Base-by-base conservation (phyloP, 1,140 invertebrate genomes). In the Scaptomyza graminum region DNA sequence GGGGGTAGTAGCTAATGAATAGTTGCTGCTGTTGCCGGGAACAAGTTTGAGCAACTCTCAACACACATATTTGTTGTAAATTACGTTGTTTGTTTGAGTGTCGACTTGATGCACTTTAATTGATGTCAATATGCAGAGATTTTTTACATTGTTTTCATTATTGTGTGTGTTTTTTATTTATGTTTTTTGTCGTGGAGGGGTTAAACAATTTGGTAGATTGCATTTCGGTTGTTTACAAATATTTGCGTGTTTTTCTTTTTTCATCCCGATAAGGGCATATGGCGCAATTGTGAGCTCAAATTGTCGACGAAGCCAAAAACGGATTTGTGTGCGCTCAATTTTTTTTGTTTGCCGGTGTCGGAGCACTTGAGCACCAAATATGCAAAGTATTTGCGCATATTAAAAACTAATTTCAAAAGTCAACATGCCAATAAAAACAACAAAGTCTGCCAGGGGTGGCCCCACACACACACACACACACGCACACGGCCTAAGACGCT, bases 321-420 rank as follows among this genome's bases (percentile, higher is more conserved):
- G n/a, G 25, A 57, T 57, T 57, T 41, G 41, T 46, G 13, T 46
- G 37, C 52, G 37, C 52, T 12, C 11, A 41, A 31, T 28, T 9
- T 34, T 34, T 34, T 47, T 74, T 64, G 56, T 25, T 22, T 63
- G 47, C 31, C 56, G n/a, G 44, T 28, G 39, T 55, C 52, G 31
- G 31, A 41, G 57, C 73, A 61, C 74, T 84, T 66, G 83, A 70
- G 68, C 8, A 34, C 75, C 62, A 68, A 76, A 83, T 88, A 88
- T 88, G 83, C 83, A 88, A 88, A 88, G 79, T 88, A 89, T 88
- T 88, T 88, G 79, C 84, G 79, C 84, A 83, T 89, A 88, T 88
- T 88, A 88, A 88, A 88, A 88, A 84, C 79, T 89, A 88, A 88
- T 88, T 88, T 88, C 84, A 76, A 89, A 89, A 89, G 84, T 88